These are phyloP conservation scores for Darevskia nairensis DNA, from an alignment of 2,797 vertebrate species.

Conservation along the genomic window DNA sequence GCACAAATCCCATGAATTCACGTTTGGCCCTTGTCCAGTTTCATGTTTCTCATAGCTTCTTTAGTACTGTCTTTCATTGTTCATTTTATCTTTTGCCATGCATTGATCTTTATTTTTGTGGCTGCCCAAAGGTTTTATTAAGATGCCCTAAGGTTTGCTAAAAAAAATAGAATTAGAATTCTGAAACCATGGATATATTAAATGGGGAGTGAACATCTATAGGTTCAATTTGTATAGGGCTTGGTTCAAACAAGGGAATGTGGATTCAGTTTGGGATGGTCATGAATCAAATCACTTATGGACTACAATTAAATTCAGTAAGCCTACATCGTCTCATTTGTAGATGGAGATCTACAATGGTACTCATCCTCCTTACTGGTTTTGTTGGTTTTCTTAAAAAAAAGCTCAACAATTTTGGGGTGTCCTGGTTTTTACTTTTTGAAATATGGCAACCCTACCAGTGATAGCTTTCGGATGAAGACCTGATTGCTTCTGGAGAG, in stretches of 20 bases:
- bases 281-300: no score
- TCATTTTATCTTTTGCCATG: background rate
- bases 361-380: no score
- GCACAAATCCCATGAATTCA: constrained; percentile 7
- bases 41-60: background rate
- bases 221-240: background rate
- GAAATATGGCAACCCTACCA: no score
- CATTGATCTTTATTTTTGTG: background rate
- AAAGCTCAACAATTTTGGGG: no score
- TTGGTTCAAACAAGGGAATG: background rate
- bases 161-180: background rate
- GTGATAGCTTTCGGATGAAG: background rate
- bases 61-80: background rate
- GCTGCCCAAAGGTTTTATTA: background rate
- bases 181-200: background rate
- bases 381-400: no score
- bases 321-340: no score
- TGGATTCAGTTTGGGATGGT: background rate
- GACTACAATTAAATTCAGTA: background rate
- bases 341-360: no score
- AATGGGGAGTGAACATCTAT: background rate
- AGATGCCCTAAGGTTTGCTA: background rate
- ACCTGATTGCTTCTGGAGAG: background rate
- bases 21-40: background rate
- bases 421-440: no score